Percentiles rank a stretch among this genome's conserved stretches.
Conservation (phyloP, 2,797 vertebrate genomes). For the Gastrophryne carolinensis region DNA sequence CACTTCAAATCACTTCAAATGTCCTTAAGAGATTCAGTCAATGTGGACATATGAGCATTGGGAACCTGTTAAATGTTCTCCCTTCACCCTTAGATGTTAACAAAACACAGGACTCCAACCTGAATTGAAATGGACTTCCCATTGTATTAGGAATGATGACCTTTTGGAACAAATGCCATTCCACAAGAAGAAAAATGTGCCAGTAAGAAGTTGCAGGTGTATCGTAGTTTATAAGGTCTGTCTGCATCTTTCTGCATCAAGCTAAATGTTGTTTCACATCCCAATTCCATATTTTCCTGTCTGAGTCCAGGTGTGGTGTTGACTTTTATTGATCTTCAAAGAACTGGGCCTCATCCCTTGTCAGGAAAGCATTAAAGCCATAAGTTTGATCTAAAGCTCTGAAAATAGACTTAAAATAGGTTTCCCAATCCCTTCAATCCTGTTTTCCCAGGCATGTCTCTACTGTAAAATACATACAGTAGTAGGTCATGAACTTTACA, state of each 20-base stretch:
- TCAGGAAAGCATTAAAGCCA: constrained; percentile 1
- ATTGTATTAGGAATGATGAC: too few relatives aligned
- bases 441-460: too few relatives aligned
- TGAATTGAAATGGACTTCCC: too few relatives aligned
- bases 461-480: too few relatives aligned
- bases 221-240: neutral
- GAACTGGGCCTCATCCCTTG: neutral
- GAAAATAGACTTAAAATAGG: neutral
- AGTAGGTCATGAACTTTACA: too few relatives aligned
- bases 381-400: neutral
- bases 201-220: neutral
- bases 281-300: neutral
- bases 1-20: neutral
- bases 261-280: neutral
- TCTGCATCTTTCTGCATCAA: neutral
- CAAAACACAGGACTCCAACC: too few relatives aligned
- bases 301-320: neutral
- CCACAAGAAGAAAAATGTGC: neutral
- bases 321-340: neutral
- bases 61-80: too few relatives aligned
- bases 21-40: neutral
- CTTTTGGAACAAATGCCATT: neutral
- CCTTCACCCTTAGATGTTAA: too few relatives aligned
- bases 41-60: too few relatives aligned
- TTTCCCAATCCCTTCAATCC: too few relatives aligned